These are phyloP conservation scores for Phylloscopus collybita DNA, from an alignment of 2,797 vertebrate species.

Conservation along the genomic window DNA sequence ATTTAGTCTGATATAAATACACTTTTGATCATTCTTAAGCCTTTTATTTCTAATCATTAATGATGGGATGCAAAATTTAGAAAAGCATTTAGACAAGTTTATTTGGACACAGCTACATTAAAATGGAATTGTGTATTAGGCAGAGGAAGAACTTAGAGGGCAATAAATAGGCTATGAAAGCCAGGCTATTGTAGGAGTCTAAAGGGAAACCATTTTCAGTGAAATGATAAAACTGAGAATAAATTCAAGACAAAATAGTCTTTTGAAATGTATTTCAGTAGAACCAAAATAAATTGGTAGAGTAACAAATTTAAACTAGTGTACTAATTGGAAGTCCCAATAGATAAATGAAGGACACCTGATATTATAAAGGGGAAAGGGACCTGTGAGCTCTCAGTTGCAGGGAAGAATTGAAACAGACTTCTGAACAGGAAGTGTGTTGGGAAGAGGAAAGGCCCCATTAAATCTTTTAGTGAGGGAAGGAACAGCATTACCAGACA, in stretches of 20 bases:
- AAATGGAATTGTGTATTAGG: neutral
- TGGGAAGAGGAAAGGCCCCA: neutral
- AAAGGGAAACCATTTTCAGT: neutral
- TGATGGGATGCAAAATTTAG: neutral
- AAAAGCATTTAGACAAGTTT: neutral
- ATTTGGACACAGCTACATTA: neutral
- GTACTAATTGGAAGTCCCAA: neutral
- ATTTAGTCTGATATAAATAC: neutral
- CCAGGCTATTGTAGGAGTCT: neutral
- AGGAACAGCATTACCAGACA: neutral
- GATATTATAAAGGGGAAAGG: neutral
- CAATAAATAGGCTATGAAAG: neutral
- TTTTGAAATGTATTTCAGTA: neutral
- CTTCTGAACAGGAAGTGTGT: neutral
- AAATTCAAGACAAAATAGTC: neutral
- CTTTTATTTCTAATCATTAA: neutral
- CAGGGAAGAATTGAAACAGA: neutral
- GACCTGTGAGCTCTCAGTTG: neutral
- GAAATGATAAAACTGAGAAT: neutral
- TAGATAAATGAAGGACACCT: neutral
- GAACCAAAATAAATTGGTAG: neutral
- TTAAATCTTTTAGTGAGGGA: neutral
- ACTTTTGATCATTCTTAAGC: neutral
- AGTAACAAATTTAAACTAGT: neutral
- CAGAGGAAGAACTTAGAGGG: neutral